Percentiles rank a stretch among this genome's conserved stretches.
Conservation (phyloP, 2,888 invertebrate genomes). For the Diloba caeruleocephala region DNA sequence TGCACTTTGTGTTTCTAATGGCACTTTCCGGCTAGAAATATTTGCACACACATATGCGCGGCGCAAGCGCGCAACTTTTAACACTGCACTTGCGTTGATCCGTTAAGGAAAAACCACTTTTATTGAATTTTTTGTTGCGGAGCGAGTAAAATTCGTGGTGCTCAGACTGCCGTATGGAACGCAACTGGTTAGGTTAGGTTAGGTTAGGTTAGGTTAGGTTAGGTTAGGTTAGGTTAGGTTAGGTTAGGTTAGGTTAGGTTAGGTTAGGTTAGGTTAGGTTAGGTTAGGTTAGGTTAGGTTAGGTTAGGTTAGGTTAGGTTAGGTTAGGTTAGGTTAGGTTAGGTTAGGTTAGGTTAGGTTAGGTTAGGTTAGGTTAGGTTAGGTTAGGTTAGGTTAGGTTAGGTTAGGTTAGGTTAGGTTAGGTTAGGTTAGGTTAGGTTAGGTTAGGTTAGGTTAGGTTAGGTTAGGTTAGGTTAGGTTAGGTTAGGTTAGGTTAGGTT, state of each 20-base stretch:
- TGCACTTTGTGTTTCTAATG: no score
- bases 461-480: conserved; percentile 35
- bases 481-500: conserved; percentile 24
- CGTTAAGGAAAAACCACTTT: no score
- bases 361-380: conserved; percentile 29
- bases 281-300: conserved; percentile 39
- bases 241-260: conserved; percentile 44
- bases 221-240: no score
- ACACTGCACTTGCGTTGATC: no score
- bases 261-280: conserved; percentile 41
- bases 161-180: no score
- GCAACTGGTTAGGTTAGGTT: no score
- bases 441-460: conserved; percentile 36
- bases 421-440: conserved; percentile 25
- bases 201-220: no score
- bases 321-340: conserved; percentile 10
- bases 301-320: conserved; percentile 24
- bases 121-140: no score
- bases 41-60: no score
- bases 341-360: conserved; percentile 28
- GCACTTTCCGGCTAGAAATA: no score
- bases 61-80: no score
- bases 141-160: no score
- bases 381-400: conserved; percentile 14
- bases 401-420: conserved; percentile 37